Base-by-base conservation (phyloP, 2,113 vertebrate genomes). In the Epinephelus fuscoguttatus region DNA sequence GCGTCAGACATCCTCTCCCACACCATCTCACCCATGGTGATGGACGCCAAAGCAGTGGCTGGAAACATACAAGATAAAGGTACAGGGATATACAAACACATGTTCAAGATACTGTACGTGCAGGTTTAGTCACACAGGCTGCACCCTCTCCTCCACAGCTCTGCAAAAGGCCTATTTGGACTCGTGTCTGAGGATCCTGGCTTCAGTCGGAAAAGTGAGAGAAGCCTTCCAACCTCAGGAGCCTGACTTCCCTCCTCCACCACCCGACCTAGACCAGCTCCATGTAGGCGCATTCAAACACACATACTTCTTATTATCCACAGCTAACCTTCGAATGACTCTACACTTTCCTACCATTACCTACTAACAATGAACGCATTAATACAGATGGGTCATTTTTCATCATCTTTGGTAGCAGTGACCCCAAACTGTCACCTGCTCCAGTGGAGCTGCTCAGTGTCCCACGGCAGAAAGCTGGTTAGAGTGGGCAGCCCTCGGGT, bases 11-110 rank as follows among this genome's bases (percentile, higher is more conserved):
- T 97, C 76, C 88, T 99, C 33, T 98, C 97, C 86, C 98, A 96
- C 94, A 99, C 98, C 45, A 98, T 99, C 89, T 98, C 98, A 0
- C 98, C 98, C 0, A 99, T 99, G 98, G 98, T 99, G 78, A 97
- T 99, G 96, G 97, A 99, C 37, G 98, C 98, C n/a, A 99, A 99
- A 93, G 97, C 97, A 3, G 98, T 99, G 81, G 98, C 98, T 19
- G 97, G 98, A 72, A 99, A 98, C 91, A 99, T 99, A 87, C 98
- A 98, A 81, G 96, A 99, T 84, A 98, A 98, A 90, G 97, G 98
- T 99, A 95, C n/a, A 11, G 30, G 30, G 37, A 25, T 14, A 42
- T 17, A 52, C n/a, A 68, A 69, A 84, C 4, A 23, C 3, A 3
- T 71, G 12, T 56, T 49, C 15, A 53, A 40, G 30, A 63, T 57